Base-by-base conservation (phyloP, 2,797 vertebrate genomes). In the Protosalanx chinensis region DNA sequence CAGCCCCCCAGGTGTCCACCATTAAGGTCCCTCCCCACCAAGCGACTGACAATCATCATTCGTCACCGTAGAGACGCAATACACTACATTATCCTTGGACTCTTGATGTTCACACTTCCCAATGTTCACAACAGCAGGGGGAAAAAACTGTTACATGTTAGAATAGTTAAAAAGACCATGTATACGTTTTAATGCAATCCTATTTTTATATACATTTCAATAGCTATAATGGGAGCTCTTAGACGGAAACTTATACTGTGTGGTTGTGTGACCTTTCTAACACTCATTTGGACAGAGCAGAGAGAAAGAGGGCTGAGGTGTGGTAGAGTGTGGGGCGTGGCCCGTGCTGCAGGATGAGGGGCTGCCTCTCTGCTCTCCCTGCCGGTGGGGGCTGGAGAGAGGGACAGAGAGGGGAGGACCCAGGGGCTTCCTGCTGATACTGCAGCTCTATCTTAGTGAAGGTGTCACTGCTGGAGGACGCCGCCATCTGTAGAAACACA, bases 301-400 rank as follows among this genome's bases (percentile, higher is more conserved):
- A 12, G 29, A 8, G 41, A 12, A 16, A 29, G 16, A 16, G 16
- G 27, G 29, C 7, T 16, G 27, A 33, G 3, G 78, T 80, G 79
- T 12, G 62, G 74, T 16, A n/a, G 46, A 56, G 27, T 12, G 29
- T 53, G 18, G 84, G 78, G 0, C 83, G 81, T 13, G 72, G 75
- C 2, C 79, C 76, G 1, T 70, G 51, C 63, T 82, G 76, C 10
- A 76, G 2, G 13, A 89, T 70, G 1, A 91, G 88, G 0, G 79
- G 85, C 64, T 77, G 71, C 32, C 76, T 87, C 78, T 91, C 87
- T 61, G 73, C 85, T 57, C 6, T 75, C 62, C 74, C 72, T 13
- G 33, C 1, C 0, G n/a, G 61, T 20, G 78, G 3, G 41, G 41
- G 41, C 41, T 13, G 18, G 51, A 6, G 18, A 16, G 6, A n/a